Percentiles rank a stretch among this genome's conserved stretches.
Evolutionary conservation across 1,140 invertebrate genomes (phyloP).

Genomic region (Thrips palmi): DNA sequence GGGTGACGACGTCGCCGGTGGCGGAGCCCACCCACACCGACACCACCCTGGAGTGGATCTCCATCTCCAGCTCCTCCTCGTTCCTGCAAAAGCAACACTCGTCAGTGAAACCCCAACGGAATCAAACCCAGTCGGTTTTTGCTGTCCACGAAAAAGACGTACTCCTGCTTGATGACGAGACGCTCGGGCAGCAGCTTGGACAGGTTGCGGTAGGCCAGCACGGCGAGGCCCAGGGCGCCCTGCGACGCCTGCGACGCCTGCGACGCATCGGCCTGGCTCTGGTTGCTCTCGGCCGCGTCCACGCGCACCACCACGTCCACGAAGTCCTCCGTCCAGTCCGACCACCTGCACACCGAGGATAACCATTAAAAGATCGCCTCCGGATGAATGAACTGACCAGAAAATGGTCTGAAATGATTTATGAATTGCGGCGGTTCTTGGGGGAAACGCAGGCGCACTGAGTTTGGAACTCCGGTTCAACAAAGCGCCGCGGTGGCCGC

Average conservation of each 20-base stretch:
- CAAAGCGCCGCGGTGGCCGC: too few species aligned
- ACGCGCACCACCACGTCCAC: conserved; percentile 3
- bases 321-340: conserved; percentile 10
- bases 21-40: conserved; percentile 30
- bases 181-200: conserved; percentile 13
- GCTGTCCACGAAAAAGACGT: conserved; percentile 5
- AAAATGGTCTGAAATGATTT: not conserved
- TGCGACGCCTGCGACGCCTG: too few species aligned
- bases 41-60: not conserved
- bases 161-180: conserved; percentile 11
- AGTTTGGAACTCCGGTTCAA: too few species aligned
- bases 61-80: not conserved
- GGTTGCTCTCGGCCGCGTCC: conserved; percentile 9
- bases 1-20: conserved; percentile 9
- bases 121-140: conserved; percentile 6
- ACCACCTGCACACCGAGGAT: conserved; percentile 12
- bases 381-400: not conserved
- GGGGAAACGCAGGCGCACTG: too few species aligned
- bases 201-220: conserved; percentile 14
- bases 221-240: conserved; percentile 8
- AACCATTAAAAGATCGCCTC: not conserved
- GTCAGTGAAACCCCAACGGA: too few species aligned
- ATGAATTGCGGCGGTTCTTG: too few species aligned
- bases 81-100: not conserved
- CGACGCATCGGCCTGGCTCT: too few species aligned